Percentiles rank a stretch among this genome's conserved stretches.
Conservation (phyloP, 2,113 vertebrate species). For the Tupaia chinensis region DNA sequence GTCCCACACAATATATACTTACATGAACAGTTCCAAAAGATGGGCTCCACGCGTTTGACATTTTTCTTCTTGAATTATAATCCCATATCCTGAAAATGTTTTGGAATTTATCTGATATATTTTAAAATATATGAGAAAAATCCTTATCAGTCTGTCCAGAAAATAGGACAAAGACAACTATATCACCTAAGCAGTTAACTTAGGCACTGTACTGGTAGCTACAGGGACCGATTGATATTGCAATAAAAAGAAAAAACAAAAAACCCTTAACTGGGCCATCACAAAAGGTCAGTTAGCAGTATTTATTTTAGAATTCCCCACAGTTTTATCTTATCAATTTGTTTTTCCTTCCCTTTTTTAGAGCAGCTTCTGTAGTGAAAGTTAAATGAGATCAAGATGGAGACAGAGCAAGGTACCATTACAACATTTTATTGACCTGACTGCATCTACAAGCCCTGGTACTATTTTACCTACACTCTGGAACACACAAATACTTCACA, state of each 20-base stretch:
- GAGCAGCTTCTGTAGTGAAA: conserved; percentile 66
- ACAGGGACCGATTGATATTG: background rate
- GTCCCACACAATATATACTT: background rate
- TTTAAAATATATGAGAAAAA: conserved; percentile 43
- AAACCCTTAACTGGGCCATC: conserved; percentile 62
- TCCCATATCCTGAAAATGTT: conserved; percentile 60
- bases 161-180: conserved; percentile 41
- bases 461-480: background rate
- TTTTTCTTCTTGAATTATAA: conserved; percentile 75
- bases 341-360: conserved; percentile 77
- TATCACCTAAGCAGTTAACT: conserved; percentile 44
- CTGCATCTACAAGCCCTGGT: background rate
- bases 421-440: background rate
- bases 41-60: background rate
- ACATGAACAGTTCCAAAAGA: background rate
- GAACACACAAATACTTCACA: background rate
- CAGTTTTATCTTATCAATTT: conserved; percentile 74
- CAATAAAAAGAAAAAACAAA: too few relatives aligned
- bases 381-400: conserved; percentile 66
- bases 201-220: conserved; percentile 38
- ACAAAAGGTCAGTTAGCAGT: conserved; percentile 69
- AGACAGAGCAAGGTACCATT: background rate
- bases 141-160: conserved; percentile 21
- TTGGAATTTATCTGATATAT: conserved; percentile 62
- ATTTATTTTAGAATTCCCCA: conserved; percentile 80